phyloP scores from a whole-genome alignment of 2,888 invertebrate genomes.

The Eremobia ochroleuca region DNA sequence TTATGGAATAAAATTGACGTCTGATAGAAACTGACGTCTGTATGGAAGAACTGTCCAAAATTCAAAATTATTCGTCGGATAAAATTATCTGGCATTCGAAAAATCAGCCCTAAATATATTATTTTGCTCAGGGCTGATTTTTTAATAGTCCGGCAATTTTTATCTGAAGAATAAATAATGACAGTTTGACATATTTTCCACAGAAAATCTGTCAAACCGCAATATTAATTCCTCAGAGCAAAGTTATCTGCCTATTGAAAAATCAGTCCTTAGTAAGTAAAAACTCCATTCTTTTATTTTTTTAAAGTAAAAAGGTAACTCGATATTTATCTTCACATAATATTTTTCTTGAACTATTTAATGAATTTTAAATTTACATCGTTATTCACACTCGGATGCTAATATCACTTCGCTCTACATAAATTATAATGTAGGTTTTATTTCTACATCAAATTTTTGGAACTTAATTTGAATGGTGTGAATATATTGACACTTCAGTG shows the following conservation, averaged over 20 bases:
- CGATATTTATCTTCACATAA: neutral
- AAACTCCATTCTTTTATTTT: neutral
- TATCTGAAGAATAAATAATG: neutral
- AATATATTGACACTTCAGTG: slow-evolving; percentile 31
- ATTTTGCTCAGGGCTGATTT: too few species aligned
- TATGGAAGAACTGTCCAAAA: too few species aligned
- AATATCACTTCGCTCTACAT: slow-evolving; percentile 36
- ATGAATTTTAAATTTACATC: neutral
- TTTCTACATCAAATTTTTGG: slow-evolving; percentile 20
- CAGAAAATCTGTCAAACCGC: neutral
- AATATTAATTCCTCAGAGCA: neutral
- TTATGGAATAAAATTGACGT: neutral
- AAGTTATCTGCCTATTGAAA: too few species aligned
- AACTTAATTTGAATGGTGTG: slow-evolving; percentile 10
- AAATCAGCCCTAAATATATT: too few species aligned
- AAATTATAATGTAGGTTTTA: slow-evolving; percentile 34
- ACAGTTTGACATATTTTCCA: neutral
- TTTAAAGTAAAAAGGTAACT: neutral
- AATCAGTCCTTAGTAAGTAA: neutral
- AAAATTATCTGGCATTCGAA: too few species aligned
- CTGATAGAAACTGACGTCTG: too few species aligned
- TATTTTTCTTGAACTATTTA: neutral
- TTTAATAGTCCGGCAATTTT: neutral
- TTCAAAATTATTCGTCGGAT: too few species aligned
- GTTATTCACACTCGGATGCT: slow-evolving; percentile 27